Evolutionary conservation across 2,113 vertebrate genomes (phyloP).

Genomic region (Lanius ludovicianus): DNA sequence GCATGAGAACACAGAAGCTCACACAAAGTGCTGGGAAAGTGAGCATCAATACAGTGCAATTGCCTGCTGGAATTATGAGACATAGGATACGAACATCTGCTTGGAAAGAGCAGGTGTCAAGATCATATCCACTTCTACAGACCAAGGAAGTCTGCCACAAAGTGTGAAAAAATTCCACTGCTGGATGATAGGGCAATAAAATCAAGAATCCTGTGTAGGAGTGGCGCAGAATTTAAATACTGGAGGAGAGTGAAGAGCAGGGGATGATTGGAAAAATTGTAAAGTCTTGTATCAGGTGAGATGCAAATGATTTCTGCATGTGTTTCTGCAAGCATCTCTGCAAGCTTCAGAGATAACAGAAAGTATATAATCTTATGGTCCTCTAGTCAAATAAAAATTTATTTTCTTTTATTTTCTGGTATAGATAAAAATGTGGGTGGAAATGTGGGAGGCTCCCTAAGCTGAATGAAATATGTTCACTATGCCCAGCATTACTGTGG

Average conservation of each 20-base stretch:
- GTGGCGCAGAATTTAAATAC: not conserved
- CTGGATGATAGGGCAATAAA: not conserved
- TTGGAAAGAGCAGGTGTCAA: not conserved
- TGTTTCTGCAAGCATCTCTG: not conserved
- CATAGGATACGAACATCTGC: not conserved
- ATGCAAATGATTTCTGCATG: not conserved
- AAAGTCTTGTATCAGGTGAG: not conserved
- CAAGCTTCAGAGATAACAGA: not conserved
- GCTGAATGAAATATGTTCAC: not conserved
- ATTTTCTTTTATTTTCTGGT: not conserved
- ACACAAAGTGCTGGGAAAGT: not conserved
- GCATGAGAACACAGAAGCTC: not conserved
- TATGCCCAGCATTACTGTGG: not conserved
- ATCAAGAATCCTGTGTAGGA: not conserved
- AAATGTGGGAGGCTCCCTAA: not conserved
- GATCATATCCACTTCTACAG: not conserved
- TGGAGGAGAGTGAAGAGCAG: not conserved
- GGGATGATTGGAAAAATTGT: not conserved
- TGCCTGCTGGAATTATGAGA: not conserved
- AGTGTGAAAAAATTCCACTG: not conserved
- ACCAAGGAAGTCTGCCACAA: not conserved
- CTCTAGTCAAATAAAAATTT: not conserved
- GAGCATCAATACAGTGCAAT: not conserved
- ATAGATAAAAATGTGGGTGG: not conserved
- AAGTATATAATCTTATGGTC: not conserved